phyloP scores from a whole-genome alignment of 2,888 invertebrate genomes.

The Amiota minor region DNA sequence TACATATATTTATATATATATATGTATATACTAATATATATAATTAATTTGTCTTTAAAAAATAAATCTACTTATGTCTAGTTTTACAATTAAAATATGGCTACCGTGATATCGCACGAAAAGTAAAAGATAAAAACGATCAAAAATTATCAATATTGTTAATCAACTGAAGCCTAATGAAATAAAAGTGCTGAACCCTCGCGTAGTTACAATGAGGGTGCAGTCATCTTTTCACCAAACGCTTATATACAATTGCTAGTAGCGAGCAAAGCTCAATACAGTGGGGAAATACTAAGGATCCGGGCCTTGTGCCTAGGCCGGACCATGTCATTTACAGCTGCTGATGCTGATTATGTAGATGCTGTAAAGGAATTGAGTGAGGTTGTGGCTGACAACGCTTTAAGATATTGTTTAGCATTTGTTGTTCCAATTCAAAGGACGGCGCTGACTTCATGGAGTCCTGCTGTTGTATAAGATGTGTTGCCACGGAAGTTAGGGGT shows the following conservation, averaged over 20 bases:
- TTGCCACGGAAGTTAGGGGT: slow-evolving; percentile 54
- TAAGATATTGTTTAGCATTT: slow-evolving; percentile 64
- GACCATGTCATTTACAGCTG: background rate
- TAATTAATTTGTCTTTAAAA: slow-evolving; percentile 36
- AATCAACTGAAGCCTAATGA: slow-evolving; percentile 35
- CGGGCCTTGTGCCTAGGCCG: background rate
- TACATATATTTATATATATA: slow-evolving; percentile 5
- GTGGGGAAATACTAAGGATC: slow-evolving; percentile 28
- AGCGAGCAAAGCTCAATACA: slow-evolving; percentile 35
- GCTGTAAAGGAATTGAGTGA: slow-evolving; percentile 50
- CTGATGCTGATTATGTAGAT: slow-evolving; percentile 46
- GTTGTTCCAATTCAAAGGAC: slow-evolving; percentile 60
- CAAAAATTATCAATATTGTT: slow-evolving; percentile 43
- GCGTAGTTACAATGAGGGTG: background rate
- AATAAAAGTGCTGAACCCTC: slow-evolving; percentile 17
- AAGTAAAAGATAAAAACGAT: slow-evolving; percentile 38
- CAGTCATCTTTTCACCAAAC: slow-evolving; percentile 18
- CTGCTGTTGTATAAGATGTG: slow-evolving; percentile 49
- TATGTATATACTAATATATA: slow-evolving; percentile 1
- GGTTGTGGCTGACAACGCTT: slow-evolving; percentile 57
- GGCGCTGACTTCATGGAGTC: slow-evolving; percentile 55
- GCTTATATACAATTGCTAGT: slow-evolving; percentile 50
- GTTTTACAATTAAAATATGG: slow-evolving; percentile 53
- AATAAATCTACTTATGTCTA: slow-evolving; percentile 59
- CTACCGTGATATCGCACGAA: slow-evolving; percentile 49